A percentile compares a stretch with the other conserved stretches of the same genome.
phyloP scores from a whole-genome alignment of 2,888 invertebrate species.

The Colletes collaris region DNA sequence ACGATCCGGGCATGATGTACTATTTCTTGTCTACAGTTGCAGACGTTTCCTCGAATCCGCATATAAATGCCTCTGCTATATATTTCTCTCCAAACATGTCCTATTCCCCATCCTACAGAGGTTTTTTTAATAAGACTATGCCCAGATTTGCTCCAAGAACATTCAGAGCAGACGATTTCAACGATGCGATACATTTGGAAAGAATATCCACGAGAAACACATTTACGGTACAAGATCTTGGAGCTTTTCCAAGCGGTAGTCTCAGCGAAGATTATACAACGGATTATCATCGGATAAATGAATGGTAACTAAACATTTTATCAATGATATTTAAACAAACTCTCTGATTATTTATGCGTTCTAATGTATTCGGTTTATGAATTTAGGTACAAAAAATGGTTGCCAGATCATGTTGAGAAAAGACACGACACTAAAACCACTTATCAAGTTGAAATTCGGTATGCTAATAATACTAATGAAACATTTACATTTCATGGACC shows the following conservation, averaged over 20 bases:
- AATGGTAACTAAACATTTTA: conserved; percentile 86
- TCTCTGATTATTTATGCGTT: not conserved
- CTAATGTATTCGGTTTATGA: not conserved
- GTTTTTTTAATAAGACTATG: conserved; percentile 98
- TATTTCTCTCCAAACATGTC: conserved; percentile 97
- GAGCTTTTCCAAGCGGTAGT: conserved; percentile 92
- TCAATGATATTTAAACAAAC: not conserved
- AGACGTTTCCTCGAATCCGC: conserved; percentile 96
- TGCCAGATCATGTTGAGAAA: conserved; percentile 93
- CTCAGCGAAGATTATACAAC: conserved; percentile 94
- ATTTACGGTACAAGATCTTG: conserved; percentile 93
- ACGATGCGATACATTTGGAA: conserved; percentile 97
- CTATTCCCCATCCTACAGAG: conserved; percentile 96
- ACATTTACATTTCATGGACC: conserved; percentile 98
- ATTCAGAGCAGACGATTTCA: conserved; percentile 95
- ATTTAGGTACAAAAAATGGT: conserved; percentile 91
- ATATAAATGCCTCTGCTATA: conserved; percentile 95
- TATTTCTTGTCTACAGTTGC: conserved; percentile 97
- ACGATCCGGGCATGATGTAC: conserved; percentile 99
- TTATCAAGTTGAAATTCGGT: conserved; percentile 96
- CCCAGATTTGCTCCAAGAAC: conserved; percentile 97
- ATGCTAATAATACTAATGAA: conserved; percentile 97
- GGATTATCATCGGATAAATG: conserved; percentile 95
- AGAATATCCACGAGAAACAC: conserved; percentile 97
- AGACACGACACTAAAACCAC: conserved; percentile 96